Conservation (phyloP, 2,888 invertebrate species). For the Andrena bicolor region DNA sequence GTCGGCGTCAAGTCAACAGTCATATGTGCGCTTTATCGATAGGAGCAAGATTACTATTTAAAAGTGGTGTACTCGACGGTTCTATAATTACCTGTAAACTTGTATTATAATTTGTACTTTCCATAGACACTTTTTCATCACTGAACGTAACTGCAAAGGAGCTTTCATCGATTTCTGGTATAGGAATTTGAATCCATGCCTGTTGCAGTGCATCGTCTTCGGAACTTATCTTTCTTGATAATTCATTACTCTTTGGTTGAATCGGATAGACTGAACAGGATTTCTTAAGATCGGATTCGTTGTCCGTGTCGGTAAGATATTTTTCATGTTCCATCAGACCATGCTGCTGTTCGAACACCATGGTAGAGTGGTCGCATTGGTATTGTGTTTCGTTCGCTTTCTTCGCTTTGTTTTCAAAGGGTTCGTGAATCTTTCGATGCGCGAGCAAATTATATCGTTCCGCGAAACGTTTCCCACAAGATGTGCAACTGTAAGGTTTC, state of each 20-base stretch:
- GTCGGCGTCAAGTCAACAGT: neutral
- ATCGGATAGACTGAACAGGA: constrained; percentile 14
- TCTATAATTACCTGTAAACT: constrained; percentile 60
- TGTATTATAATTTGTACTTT: constrained; percentile 55
- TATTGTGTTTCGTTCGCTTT: constrained; percentile 65
- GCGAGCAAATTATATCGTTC: constrained; percentile 83
- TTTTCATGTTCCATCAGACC: constrained; percentile 69
- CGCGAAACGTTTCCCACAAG: constrained; percentile 76
- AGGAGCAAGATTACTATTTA: constrained; percentile 40
- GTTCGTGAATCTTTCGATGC: constrained; percentile 81
- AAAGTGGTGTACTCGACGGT: constrained; percentile 32
- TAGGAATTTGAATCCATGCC: constrained; percentile 61
- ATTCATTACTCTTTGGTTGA: constrained; percentile 24
- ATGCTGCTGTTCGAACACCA: constrained; percentile 66
- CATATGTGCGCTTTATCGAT: constrained; percentile 48
- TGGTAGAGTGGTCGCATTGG: constrained; percentile 69
- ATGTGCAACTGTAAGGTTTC: constrained; percentile 56
- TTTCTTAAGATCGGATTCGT: constrained; percentile 21
- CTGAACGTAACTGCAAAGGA: constrained; percentile 55
- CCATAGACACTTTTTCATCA: constrained; percentile 57
- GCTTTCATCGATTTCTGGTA: constrained; percentile 43
- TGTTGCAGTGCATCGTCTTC: constrained; percentile 28
- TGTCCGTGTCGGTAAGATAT: constrained; percentile 45
- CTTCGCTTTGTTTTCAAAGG: constrained; percentile 64
- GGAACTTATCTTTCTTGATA: constrained; percentile 22